Evolutionary conservation across 2,113 vertebrate species (phyloP).

Genomic region (Urocynchramus pylzowi): DNA sequence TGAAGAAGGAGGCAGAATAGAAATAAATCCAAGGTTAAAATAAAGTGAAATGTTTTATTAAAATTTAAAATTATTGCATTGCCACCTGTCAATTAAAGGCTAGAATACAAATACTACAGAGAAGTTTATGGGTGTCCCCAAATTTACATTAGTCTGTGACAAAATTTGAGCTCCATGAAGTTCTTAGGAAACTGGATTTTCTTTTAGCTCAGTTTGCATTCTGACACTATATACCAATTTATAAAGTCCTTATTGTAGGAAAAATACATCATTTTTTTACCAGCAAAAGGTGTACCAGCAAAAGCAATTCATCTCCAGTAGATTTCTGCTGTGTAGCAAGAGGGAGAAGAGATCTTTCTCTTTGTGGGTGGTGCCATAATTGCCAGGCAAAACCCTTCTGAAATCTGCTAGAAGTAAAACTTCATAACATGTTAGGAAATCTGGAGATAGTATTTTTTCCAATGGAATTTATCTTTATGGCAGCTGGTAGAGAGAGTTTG

Average conservation of each 20-base stretch:
- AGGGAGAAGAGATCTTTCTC: background rate
- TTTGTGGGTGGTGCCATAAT: background rate
- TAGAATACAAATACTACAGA: background rate
- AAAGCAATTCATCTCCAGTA: background rate
- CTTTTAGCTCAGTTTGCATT: background rate
- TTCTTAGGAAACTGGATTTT: background rate
- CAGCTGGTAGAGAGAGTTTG: background rate
- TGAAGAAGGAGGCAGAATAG: background rate
- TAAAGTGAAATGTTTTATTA: background rate
- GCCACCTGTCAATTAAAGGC: background rate
- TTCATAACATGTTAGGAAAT: background rate
- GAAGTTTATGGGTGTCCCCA: background rate
- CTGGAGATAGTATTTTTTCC: background rate
- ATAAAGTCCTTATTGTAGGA: background rate
- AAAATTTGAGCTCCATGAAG: background rate
- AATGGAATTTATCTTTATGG: background rate
- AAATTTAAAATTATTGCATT: background rate
- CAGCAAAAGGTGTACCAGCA: background rate
- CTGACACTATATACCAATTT: background rate
- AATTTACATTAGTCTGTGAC: background rate
- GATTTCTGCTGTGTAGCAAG: background rate
- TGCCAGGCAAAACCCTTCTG: background rate
- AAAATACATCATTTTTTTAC: fast-evolving
- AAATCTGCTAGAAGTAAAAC: background rate
- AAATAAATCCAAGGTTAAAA: background rate